phyloP scores from a whole-genome alignment of 2,113 vertebrate species.

The Ammospiza caudacuta region DNA sequence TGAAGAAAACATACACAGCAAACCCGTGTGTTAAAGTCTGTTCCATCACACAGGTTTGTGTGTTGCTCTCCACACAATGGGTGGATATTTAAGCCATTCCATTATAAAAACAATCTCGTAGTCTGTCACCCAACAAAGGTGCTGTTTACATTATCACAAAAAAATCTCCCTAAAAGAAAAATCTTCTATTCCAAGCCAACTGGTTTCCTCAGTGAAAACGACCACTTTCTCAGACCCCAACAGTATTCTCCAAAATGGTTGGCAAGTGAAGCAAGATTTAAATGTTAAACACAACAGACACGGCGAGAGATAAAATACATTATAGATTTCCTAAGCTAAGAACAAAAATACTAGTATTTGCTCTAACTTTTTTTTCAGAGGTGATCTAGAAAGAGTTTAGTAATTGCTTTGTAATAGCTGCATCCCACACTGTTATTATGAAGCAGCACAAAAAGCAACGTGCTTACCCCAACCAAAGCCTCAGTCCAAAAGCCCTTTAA shows the following conservation, averaged over 20 bases:
- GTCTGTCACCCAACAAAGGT: neutral
- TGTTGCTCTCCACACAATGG: fast-evolving
- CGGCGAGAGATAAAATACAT: fast-evolving
- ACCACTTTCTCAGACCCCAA: neutral
- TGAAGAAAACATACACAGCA: neutral
- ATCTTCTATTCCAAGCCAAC: neutral
- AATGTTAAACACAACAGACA: neutral
- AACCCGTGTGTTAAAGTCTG: neutral
- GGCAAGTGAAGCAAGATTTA: neutral
- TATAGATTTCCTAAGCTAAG: neutral
- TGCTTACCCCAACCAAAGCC: neutral
- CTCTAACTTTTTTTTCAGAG: neutral
- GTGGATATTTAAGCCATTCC: neutral
- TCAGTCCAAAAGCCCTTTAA: neutral
- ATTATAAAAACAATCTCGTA: neutral
- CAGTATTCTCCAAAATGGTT: neutral
- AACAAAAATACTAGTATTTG: neutral
- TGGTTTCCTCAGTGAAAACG: neutral
- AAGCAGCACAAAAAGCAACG: neutral
- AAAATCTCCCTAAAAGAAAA: neutral
- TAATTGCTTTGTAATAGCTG: neutral
- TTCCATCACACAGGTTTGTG: neutral
- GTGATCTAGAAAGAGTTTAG: neutral
- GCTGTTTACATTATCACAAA: neutral
- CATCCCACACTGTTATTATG: neutral